phyloP scores from a whole-genome alignment of 2,113 vertebrate species.

The Grallaria varia region DNA sequence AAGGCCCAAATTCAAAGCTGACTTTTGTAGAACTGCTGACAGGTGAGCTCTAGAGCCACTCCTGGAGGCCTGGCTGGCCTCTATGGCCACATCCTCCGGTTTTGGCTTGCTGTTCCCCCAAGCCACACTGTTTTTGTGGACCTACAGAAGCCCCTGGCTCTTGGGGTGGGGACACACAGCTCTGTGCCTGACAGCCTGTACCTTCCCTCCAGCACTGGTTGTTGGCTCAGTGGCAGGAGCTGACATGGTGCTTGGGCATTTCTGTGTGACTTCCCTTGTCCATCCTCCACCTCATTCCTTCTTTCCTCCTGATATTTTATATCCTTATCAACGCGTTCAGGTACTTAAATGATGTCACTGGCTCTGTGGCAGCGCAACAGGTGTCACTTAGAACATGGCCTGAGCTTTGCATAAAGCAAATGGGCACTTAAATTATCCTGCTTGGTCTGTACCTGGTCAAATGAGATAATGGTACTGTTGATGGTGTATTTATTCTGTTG shows the following conservation, averaged over 20 bases:
- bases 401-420: neutral
- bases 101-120: neutral
- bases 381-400: rapidly evolving
- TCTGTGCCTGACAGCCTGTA: neutral
- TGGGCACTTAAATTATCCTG: neutral
- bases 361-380: neutral
- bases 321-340: rapidly evolving
- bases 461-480: neutral
- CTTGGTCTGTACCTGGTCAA: neutral
- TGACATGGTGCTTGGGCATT: neutral
- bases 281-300: neutral
- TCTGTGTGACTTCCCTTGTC: neutral
- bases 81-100: neutral
- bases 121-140: rapidly evolving
- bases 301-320: neutral
- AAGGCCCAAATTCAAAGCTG: neutral
- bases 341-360: neutral
- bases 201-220: neutral
- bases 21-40: neutral
- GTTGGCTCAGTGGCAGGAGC: neutral
- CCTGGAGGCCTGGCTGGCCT: neutral
- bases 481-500: neutral
- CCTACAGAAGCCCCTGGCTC: neutral
- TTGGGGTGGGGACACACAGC: neutral
- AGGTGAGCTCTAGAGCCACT: neutral